A percentile compares a stretch with the other conserved stretches of the same genome.
Conservation (phyloP, 2,113 vertebrate genomes). For the Pithys albifrons region DNA sequence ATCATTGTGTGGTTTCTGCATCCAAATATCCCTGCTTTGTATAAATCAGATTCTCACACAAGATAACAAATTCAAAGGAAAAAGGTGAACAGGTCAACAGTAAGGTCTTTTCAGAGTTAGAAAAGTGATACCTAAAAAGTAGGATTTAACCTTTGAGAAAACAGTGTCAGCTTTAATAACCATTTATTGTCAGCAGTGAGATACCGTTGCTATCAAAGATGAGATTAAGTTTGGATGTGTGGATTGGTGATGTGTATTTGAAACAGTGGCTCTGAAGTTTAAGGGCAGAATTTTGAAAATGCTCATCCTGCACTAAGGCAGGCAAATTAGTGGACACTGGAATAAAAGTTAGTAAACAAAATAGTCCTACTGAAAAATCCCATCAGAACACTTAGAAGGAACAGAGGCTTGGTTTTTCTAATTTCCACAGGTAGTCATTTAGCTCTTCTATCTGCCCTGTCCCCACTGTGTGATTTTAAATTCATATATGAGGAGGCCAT, state of each 20-base stretch:
- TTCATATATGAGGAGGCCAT: neutral
- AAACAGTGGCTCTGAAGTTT: neutral
- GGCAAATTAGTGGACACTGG: neutral
- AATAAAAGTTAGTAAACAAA: neutral
- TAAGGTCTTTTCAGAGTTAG: neutral
- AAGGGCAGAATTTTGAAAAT: neutral
- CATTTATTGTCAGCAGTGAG: neutral
- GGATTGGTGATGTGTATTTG: neutral
- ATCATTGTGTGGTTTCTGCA: rapidly evolving
- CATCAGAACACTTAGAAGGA: neutral
- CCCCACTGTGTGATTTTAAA: neutral
- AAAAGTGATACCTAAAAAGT: neutral
- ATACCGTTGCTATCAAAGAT: neutral
- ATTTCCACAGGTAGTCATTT: neutral
- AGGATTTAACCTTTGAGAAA: neutral
- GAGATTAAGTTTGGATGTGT: neutral
- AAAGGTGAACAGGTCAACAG: neutral
- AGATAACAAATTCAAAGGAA: neutral
- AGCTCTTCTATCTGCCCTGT: neutral
- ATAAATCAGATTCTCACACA: neutral
- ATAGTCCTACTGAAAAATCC: neutral
- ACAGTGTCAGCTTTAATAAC: neutral
- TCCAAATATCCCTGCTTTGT: neutral
- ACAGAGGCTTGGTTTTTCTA: neutral
- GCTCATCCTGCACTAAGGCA: neutral